Conservation (phyloP, 30 jellyfish, hydroid and myxozoan genomes). For the Clytia hemisphaerica region DNA sequence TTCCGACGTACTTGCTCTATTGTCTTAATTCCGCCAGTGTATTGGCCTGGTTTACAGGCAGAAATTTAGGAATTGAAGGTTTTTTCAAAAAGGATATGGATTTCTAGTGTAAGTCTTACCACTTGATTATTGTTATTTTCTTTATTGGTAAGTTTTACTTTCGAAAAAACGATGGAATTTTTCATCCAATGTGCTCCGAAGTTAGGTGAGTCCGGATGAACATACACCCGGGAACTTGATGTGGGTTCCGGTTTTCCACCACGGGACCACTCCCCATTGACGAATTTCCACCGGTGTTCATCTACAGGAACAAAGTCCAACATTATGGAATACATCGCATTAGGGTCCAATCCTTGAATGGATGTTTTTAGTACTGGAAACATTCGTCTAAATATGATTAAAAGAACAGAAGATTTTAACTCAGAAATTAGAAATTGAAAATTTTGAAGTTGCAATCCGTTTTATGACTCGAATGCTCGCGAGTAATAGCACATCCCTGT, state of each 20-base stretch:
- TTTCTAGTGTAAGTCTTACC: too few species aligned
- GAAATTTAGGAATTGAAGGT: too few species aligned
- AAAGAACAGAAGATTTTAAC: too few species aligned
- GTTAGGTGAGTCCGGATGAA: slow-evolving; percentile 98
- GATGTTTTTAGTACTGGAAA: slow-evolving; percentile 91
- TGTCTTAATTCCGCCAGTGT: too few species aligned
- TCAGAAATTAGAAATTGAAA: too few species aligned
- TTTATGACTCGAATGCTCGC: too few species aligned
- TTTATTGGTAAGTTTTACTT: slow-evolving; percentile 87
- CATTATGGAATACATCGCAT: slow-evolving; percentile 83
- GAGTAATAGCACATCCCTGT: too few species aligned
- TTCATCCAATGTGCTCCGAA: slow-evolving; percentile 99
- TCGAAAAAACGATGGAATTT: slow-evolving; percentile 86
- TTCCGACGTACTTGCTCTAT: too few species aligned
- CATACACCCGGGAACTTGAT: slow-evolving; percentile 82
- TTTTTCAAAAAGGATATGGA: too few species aligned
- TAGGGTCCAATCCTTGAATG: slow-evolving; percentile 88
- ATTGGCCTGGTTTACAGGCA: too few species aligned
- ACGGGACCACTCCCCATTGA: slow-evolving; percentile 97
- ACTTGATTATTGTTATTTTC: slow-evolving; percentile 94
- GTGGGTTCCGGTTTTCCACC: slow-evolving; percentile 97
- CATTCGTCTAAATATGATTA: slow-evolving; percentile 68
- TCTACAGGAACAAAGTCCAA: slow-evolving; percentile 93
- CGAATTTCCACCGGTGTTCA: slow-evolving; percentile 95
- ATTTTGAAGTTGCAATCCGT: too few species aligned